Evolutionary conservation across 2,113 vertebrate species (phyloP), one percentile per base, ranked within the genome.

Genomic region (Neodontobutis hainanensis): DNA sequence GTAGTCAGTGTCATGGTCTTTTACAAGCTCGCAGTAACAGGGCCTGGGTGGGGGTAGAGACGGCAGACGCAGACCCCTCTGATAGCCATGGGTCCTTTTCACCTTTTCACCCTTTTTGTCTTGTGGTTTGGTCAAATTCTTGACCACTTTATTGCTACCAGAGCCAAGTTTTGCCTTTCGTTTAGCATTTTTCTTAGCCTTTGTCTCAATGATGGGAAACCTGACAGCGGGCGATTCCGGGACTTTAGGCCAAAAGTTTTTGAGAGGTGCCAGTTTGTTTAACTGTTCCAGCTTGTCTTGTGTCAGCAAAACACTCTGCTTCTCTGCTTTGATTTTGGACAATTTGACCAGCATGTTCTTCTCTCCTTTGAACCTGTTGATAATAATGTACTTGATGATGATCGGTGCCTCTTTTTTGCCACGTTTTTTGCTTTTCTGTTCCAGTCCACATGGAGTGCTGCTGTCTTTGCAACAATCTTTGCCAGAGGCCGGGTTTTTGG

Each of bases 311-410:
- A 98, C 96, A 76, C 90, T 80, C 81, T 94, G 93, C 83, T 98
- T 94, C 77, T 92, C 94, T 67, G 91, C 91, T 72, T 93, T 95
- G 87, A 99, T 88, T 93, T 96, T 98, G 43, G 93, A 93, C 90
- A 99, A 91, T 80, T 97, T 98, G 71, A 99, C 95, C 89, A 97
- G 87, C 97, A 99, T 99, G 91, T 99, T 98, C 90, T 99, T 99
- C 85, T 96, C 95, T 59, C 97, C 97, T 93, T 97, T 98, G 88
- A 99, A 99, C 82, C 97, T 91, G 90, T 99, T 99, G 83, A 99
- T 98, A 68, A 99, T 99, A 81, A 99, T 99, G 85, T 99, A 99
- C 84, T 99, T 99, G 81, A 99, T 99, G 80, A 99, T 96, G 76
- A 99, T 92, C 47, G 97, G 96, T 16, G 96, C 96, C 58, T 99